Base-by-base conservation (phyloP, 1,140 invertebrate species). In the Bombus pascuorum region DNA sequence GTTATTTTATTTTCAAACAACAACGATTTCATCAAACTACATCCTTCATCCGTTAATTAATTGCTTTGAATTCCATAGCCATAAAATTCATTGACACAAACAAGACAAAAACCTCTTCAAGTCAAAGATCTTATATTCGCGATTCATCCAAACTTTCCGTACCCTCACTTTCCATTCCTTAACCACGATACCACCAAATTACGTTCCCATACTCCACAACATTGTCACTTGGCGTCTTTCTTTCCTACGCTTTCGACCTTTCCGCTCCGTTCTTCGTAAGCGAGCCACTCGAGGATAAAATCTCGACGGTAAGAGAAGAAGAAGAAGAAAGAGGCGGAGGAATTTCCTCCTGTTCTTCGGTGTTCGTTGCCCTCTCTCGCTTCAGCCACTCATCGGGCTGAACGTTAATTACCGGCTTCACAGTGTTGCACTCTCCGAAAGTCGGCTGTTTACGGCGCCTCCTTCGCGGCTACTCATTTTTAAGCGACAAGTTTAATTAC, bases 401-500 rank as follows among this genome's bases (percentile, higher is more conserved):
- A 88, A 91, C 91, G 88, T 92, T 92, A 92, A 92, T 92, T 92
- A 92, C 78, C 86, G 66, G 68, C 65, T 22, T 66, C 28, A 62
- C 70, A 59, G 68, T 82, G 73, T 81, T 44, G 57, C 79, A 47
- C 83, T 79, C 79, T 82, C 75, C 76, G 80, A 85, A 80, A 81
- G 62, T 88, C 81, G 81, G 32, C 57, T 75, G 80, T 89, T 91
- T 85, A 83, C 68, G 85, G 70, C 89, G 85, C 81, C 87, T 89
- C 74, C 73, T 91, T 83, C 73, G 86, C 75, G 83, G 90, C 86
- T 85, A 79, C 84, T 86, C 85, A 91, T 91, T 92, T 91, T 90
- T 90, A 88, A 87, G 74, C 85, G 90, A 87, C 88, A 87, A 90
- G 85, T 88, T 92, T 92, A 92, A 92, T 92, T 92, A 90, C 86